Conservation (phyloP, 2,113 vertebrate genomes). For the Urocynchramus pylzowi region DNA sequence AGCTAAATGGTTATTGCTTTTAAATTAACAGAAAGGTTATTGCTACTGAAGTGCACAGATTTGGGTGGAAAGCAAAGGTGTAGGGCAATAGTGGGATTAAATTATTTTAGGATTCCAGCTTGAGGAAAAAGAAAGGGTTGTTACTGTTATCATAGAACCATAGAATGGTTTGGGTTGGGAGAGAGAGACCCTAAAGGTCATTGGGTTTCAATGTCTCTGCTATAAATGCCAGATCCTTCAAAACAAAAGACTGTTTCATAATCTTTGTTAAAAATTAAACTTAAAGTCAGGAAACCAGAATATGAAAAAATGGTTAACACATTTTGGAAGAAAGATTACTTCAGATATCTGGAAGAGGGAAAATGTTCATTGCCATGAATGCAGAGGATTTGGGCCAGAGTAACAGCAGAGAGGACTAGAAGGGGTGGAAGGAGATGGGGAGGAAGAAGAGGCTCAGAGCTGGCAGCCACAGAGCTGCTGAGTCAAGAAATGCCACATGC, state of each 20-base stretch:
- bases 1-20: not conserved
- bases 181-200: not conserved
- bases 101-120: not conserved
- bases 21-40: slow-evolving; percentile 3
- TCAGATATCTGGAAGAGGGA: not conserved
- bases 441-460: not conserved
- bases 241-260: not conserved
- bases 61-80: not conserved
- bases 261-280: not conserved
- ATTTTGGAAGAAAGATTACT: not conserved
- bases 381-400: not conserved
- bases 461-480: accelerated
- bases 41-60: not conserved
- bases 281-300: not conserved
- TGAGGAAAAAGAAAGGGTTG: accelerated
- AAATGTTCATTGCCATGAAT: not conserved
- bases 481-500: not conserved
- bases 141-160: not conserved
- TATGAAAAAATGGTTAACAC: not conserved
- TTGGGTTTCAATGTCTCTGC: accelerated
- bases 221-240: not conserved
- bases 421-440: not conserved
- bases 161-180: not conserved
- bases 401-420: not conserved
- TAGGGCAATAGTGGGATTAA: not conserved